Base-by-base conservation (phyloP, 2,797 vertebrate species). In the Dallia pectoralis region DNA sequence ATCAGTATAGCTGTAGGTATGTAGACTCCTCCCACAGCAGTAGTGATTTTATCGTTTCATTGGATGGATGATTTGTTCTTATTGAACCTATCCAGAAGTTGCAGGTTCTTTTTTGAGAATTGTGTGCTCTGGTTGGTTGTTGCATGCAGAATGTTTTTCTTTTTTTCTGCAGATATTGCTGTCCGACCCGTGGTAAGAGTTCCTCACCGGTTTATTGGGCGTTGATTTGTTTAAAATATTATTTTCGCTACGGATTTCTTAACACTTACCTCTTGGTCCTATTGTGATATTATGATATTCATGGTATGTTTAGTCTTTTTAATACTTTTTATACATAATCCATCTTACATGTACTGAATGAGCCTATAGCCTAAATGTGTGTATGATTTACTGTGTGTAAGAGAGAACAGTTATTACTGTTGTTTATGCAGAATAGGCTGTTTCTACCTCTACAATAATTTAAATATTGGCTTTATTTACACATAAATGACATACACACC, bases 51-150 rank as follows among this genome's bases (percentile, higher is more conserved):
- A 82, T 67, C 14, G 71, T 73, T 69, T 75, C 77, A 87, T 79
- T 85, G 79, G 83, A 81, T 65, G 67, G n/a, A 30, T 16, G 48
- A 14, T 44, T 51, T n/a, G 36, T 67, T 56, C 71, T 49, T 68
- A 44, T 69, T 36, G 61, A 76, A 79, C 75, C 89, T 87, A 89
- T 87, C 87, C 87, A 81, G 67, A 9, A 30, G 67, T 30, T 69
- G 19, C 16, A 69, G 44, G 62, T 72, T 76, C 49, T 75, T 75
- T 69, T 78, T 70, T 65, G 48, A 74, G 70, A 75, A 73, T 59
- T 59, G 69, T 36, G 59, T 15, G 74, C 66, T 67, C n/a, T 77
- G 79, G 32, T 48, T 40, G 47, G 79, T 48, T 75, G 71, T 82
- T 86, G 88, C 85, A 87, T 87, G 88, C 81, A 75, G 70, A 75